These are phyloP conservation scores for Scophthalmus maximus DNA, from an alignment of 2,113 vertebrate species.

Conservation along the genomic window DNA sequence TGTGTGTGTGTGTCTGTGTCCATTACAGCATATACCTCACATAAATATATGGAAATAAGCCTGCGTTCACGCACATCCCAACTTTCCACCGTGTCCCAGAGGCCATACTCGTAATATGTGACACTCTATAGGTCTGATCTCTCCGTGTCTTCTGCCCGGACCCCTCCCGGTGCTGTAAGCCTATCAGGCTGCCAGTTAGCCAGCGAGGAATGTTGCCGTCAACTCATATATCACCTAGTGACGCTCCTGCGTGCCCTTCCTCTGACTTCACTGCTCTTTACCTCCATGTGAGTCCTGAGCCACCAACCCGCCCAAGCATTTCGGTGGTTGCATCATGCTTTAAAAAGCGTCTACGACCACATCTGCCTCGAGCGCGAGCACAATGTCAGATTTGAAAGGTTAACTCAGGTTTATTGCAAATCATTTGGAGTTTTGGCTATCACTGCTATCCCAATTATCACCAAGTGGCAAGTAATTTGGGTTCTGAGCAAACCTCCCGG, in stretches of 20 bases:
- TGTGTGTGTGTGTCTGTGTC: slow-evolving; percentile 24
- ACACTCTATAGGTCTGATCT: slow-evolving; percentile 72
- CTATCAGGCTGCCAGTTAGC: slow-evolving; percentile 76
- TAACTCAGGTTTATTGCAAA: too few relatives aligned
- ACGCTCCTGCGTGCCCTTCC: slow-evolving; percentile 47
- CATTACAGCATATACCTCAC: slow-evolving; percentile 36
- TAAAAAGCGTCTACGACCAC: too few relatives aligned
- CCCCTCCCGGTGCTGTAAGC: slow-evolving; percentile 58
- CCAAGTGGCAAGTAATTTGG: too few relatives aligned
- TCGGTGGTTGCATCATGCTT: background rate
- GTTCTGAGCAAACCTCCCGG: background rate
- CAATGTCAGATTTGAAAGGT: background rate
- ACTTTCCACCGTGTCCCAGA: slow-evolving; percentile 21
- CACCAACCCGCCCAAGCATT: background rate
- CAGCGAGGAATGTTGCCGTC: slow-evolving; percentile 71
- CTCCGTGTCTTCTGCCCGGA: slow-evolving; percentile 45
- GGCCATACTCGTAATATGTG: slow-evolving; percentile 51
- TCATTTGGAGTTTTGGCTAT: background rate
- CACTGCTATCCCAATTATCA: too few relatives aligned
- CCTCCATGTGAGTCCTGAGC: slow-evolving; percentile 13
- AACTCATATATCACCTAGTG: slow-evolving; percentile 54
- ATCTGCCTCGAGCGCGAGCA: background rate
- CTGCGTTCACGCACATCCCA: slow-evolving; percentile 26
- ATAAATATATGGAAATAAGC: slow-evolving; percentile 55
- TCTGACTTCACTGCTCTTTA: slow-evolving; percentile 51